Evolutionary conservation across 1,140 invertebrate genomes (phyloP), one percentile per base, ranked within the genome.

Genomic region (Atopsyche davidsoni): DNA sequence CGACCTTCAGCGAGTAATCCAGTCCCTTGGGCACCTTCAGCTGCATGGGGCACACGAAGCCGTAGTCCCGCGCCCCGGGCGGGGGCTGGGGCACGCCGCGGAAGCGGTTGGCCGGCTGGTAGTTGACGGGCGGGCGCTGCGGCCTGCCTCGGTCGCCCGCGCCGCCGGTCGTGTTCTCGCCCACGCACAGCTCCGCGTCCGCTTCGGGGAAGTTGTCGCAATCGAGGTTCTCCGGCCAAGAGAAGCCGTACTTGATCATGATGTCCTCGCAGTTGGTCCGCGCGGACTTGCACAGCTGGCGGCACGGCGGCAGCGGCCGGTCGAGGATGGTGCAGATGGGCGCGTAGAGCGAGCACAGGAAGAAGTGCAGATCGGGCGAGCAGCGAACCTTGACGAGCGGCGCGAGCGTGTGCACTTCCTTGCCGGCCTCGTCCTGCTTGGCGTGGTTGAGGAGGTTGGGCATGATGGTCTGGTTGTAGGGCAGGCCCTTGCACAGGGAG

Each of bases 371-470:
- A 67, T 98, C 89, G 0, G 88, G 82, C 55, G 92, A 96, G 68
- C 96, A 99, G 58, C 93, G 84, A 3, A 97, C 84, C 75, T 98
- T 97, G 1, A 98, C 87, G n/a, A 99, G 70, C 2, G 96, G 92
- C 47, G 89, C 89, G 65, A 92, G 98, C 63, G 94, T 88, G 65
- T 96, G 88, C 0, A 98, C 84, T 60, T 97, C 93, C 41, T 88
- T 71, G 1, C 88, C 93, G 14, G 96, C 96, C 59, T 98, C 94
- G 60, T 96, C 90, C 70, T 99, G 94, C 59, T 87, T 94, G 42
- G 85, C 82, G 61, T 99, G 96, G 44, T 89, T 86, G 54, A 98
- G 72, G 23, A 96, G 63, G 73, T 98, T 98, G 2, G 94, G 95
- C 83, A 96, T 92, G 47, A 96, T 95, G 1, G 95, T 98, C 69